Base-by-base conservation (phyloP, 2,797 vertebrate species). In the Lithobates pipiens region DNA sequence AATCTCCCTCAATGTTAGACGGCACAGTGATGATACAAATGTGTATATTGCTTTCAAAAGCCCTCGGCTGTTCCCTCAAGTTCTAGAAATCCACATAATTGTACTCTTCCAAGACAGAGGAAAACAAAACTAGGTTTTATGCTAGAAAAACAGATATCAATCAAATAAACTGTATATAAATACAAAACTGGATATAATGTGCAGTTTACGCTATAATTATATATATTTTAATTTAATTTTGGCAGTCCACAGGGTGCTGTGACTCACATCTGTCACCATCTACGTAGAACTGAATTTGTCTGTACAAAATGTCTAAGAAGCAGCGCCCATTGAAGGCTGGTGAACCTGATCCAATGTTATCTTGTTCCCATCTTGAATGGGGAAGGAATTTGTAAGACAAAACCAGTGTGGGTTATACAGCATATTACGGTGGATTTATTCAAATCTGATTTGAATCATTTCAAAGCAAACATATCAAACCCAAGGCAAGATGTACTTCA, bases 401-500 rank as follows among this genome's bases (percentile, higher is more conserved):
- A 87, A 70, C 76, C 81, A 76, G 29, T 70, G 72, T 70, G 46
- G 68, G 71, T 80, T 71, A 34, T 79, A 44, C 27, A 83, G 71
- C 69, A 57, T 57, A 79, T 76, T 83, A 77, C 23, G 76, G 81
- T 42, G n/a, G 32, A 84, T 75, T 80, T 67, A 80, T 76, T 76
- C 46, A 70, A 54, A 79, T 80, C 71, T 70, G 57, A 83, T 80
- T 80, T 83, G 27, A 84, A 68, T 74, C 27, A 70, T 86, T 72
- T 73, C 36, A 83, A 83, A 72, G 80, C 54, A 74, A 78, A 76
- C 21, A 79, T 50, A 46, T 78, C 50, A 83, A 54, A 54, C 50
- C 21, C 85, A 81, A 89, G 88, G 91, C 89, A 90, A 90, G 84
- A 87, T 89, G 85, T 88, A 88, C 36, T 85, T 57, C 61, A 39